phyloP scores from a whole-genome alignment of 2,888 invertebrate species.

The Drosophila robusta region DNA sequence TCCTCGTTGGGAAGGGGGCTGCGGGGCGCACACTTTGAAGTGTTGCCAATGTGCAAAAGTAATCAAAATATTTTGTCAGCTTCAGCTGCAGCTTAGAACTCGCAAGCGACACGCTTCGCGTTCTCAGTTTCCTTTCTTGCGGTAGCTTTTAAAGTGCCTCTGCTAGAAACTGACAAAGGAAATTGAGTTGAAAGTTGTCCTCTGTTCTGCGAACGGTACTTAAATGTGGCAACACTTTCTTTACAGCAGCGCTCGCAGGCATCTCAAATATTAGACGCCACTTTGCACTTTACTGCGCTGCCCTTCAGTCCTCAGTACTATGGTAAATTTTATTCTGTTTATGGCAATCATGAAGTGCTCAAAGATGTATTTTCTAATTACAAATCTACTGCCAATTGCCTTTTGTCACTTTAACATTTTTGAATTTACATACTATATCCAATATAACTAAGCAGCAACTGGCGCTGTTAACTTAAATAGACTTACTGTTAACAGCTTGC shows the following conservation, averaged over 20 bases:
- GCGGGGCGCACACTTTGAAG: conserved; percentile 49
- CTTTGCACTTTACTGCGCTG: conserved; percentile 11
- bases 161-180: conserved; percentile 42
- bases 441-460: no score
- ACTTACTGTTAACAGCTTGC: no score
- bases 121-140: conserved; percentile 11
- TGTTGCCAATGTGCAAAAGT: conserved; percentile 70
- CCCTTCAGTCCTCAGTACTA: not conserved
- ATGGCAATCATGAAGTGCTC: not conserved
- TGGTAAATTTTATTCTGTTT: not conserved
- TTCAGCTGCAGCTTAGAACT: conserved; percentile 51
- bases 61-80: conserved; percentile 79
- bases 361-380: not conserved
- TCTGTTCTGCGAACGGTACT: conserved; percentile 23
- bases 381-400: no score
- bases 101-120: conserved; percentile 19
- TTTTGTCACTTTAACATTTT: no score
- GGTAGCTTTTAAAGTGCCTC: conserved; percentile 45
- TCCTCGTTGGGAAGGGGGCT: conserved; percentile 4
- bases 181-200: conserved; percentile 57
- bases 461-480: no score
- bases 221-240: conserved; percentile 49
- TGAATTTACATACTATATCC: no score
- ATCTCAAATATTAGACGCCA: conserved; percentile 43
- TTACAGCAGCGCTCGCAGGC: conserved; percentile 14